Evolutionary conservation across 2,797 vertebrate species (phyloP), one percentile per base, ranked within the genome.

Genomic region (Pantherophis alleghaniensis): DNA sequence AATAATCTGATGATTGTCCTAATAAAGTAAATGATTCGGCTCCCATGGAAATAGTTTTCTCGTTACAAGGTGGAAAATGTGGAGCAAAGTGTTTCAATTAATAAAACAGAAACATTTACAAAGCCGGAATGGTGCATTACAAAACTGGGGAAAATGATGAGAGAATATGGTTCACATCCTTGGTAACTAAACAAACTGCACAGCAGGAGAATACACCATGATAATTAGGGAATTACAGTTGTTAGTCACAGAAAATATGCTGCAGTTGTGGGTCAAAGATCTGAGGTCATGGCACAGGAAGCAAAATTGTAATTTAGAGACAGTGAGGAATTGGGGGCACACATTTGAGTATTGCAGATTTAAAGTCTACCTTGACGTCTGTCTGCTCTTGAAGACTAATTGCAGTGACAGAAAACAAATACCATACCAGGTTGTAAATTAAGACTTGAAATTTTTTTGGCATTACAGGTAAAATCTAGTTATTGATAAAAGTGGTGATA

Each of bases 171-270:
- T 96, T 96, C 95, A 94, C 95, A 96, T 94, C 96, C 96, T 96
- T 97, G 96, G 97, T 97, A 98, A 98, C 97, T 96, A 95, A 98
- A 97, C 96, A 97, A 97, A 96, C 96, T 95, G 96, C 96, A 91
- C 97, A 97, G 97, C 98, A 97, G 98, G 98, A 97, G 95, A 96
- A 96, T 94, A 94, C 96, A 97, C 97, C 97, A 97, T 97, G 98
- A 97, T 97, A 98, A 98, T 98, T 97, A 98, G 97, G 97, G 97
- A 97, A 98, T 98, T 98, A 98, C 98, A 98, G 97, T 97, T 97
- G 97, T 98, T 98, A 98, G 98, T 98, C 98, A 97, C 97, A 98
- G 96, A 96, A 97, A 97, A 98, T 98, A 98, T 96, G 97, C 96
- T 95, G 96, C 97, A 97, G 97, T 98, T 97, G 97, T 97, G 97